These are phyloP conservation scores for Crocuta crocuta DNA, from an alignment of 2,113 vertebrate genomes.

Conservation along the genomic window DNA sequence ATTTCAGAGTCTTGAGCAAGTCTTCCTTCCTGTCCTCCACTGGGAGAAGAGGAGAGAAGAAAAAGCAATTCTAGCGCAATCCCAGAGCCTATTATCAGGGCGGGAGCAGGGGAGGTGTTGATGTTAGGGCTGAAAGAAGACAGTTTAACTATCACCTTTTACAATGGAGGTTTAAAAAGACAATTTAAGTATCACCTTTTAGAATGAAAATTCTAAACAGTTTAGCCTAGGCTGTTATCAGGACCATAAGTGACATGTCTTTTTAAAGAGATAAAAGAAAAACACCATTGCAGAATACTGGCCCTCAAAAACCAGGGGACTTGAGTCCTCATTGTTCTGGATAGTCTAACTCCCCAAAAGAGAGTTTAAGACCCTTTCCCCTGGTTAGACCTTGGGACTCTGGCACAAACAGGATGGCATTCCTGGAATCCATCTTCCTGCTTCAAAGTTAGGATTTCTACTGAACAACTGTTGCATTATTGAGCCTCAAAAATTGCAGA, in stretches of 20 bases:
- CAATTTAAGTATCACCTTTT: conserved; percentile 77
- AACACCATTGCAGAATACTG: conserved; percentile 9
- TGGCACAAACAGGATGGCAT: neutral
- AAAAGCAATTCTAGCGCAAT: neutral
- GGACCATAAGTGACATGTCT: conserved; percentile 55
- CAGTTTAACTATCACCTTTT: conserved; percentile 79
- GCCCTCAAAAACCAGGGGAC: neutral
- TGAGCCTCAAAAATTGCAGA: neutral
- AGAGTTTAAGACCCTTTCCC: neutral
- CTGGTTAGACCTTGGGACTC: neutral
- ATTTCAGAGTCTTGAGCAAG: neutral
- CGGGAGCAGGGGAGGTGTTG: conserved; percentile 73
- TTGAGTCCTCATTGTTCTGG: neutral
- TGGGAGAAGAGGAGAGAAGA: neutral
- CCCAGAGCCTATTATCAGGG: conserved; percentile 70
- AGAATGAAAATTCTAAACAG: conserved; percentile 77
- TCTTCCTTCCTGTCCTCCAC: neutral
- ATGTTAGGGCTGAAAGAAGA: conserved; percentile 68
- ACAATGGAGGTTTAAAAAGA: conserved; percentile 69
- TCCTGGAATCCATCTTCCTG: neutral
- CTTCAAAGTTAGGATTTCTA: neutral
- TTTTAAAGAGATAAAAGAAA: conserved; percentile 66
- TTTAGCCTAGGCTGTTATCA: conserved; percentile 70
- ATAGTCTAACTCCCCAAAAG: neutral
- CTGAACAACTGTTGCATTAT: neutral